Evolutionary conservation across 2,888 invertebrate species (phyloP).

Genomic region (Trissolcus brochymenae): DNA sequence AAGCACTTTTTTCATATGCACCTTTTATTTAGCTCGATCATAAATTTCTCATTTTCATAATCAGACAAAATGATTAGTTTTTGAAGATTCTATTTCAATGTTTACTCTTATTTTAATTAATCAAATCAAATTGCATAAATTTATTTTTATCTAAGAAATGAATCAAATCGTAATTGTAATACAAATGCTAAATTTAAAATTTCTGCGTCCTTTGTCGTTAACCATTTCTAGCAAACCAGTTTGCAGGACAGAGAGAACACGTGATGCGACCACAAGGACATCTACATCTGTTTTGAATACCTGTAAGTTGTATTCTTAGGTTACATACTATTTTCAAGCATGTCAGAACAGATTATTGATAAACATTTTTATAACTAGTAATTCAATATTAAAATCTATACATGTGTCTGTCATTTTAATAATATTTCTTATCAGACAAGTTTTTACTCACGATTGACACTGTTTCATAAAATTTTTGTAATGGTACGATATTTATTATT

Average conservation of each 20-base stretch:
- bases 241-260: background rate
- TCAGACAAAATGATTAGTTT: too few species aligned
- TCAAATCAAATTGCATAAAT: too few species aligned
- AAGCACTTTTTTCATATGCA: too few species aligned
- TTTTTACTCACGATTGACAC: background rate
- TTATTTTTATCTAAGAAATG: too few species aligned
- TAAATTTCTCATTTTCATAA: too few species aligned
- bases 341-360: background rate
- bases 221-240: too few species aligned
- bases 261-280: constrained; percentile 1
- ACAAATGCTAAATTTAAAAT: too few species aligned
- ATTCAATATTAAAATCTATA: background rate
- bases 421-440: background rate
- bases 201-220: too few species aligned
- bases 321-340: background rate
- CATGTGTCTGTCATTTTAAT: background rate
- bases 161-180: too few species aligned
- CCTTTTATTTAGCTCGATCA: too few species aligned
- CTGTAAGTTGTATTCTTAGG: background rate
- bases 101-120: too few species aligned
- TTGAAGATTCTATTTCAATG: too few species aligned
- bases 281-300: background rate
- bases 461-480: background rate
- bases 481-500: constrained; percentile 85
- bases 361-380: background rate